phyloP scores from a whole-genome alignment of 1,140 invertebrate genomes.

The Lasioglossum baleicum region DNA sequence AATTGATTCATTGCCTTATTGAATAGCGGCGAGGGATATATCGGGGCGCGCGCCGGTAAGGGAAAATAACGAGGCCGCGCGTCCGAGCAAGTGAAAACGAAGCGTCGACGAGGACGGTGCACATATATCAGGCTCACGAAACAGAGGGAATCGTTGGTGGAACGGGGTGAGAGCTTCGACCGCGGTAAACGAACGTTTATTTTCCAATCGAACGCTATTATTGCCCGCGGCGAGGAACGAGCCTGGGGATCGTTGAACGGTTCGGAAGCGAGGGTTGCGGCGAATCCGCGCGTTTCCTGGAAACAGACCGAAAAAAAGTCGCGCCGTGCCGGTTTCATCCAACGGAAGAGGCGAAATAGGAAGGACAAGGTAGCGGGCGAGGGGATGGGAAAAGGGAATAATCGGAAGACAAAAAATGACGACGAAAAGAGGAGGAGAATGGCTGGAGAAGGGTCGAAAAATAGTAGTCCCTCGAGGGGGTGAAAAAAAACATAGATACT shows the following conservation, averaged over 20 bases:
- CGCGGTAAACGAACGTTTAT: neutral
- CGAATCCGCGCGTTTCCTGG: neutral
- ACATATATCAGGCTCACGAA: neutral
- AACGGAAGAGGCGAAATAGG: neutral
- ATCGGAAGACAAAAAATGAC: neutral
- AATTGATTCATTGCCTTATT: conserved; percentile 44
- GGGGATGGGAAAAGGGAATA: neutral
- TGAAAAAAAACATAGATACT: neutral
- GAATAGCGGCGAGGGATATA: neutral
- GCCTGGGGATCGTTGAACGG: no score
- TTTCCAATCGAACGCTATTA: conserved; percentile 3
- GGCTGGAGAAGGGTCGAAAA: neutral
- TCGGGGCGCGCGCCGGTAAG: neutral
- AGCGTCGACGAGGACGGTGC: neutral
- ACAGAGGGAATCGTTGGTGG: neutral
- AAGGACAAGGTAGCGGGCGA: neutral
- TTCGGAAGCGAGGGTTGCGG: neutral
- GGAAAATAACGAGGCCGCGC: neutral
- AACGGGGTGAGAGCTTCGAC: no score
- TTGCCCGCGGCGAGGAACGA: neutral
- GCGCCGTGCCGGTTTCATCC: neutral
- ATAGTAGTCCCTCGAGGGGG: conserved; percentile 8
- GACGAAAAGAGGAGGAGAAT: neutral
- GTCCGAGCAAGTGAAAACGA: neutral
- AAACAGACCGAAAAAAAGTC: neutral